Percentiles rank a stretch among this genome's conserved stretches.
Conservation (phyloP, 2,888 invertebrate genomes). For the Andrena flavipes region DNA sequence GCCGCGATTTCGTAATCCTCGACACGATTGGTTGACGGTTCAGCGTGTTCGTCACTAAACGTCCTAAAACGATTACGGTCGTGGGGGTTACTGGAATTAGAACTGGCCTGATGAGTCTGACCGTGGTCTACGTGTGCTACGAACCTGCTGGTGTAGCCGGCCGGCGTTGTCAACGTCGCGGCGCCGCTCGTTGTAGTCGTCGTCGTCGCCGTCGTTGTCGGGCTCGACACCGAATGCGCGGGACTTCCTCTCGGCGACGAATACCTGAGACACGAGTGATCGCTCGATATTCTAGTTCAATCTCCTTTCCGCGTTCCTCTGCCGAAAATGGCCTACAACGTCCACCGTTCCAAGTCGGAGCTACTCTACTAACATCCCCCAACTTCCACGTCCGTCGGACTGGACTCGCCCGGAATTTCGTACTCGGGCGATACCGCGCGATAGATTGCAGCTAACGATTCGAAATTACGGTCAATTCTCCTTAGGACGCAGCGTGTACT, state of each 20-base stretch:
- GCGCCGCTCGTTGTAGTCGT: slow-evolving; percentile 70
- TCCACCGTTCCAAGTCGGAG: neutral
- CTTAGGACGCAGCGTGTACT: neutral
- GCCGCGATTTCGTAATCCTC: slow-evolving; percentile 68
- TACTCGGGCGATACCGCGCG: neutral
- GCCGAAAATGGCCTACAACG: neutral
- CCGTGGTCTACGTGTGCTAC: slow-evolving; percentile 77
- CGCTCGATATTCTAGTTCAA: slow-evolving; percentile 53
- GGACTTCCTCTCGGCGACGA: slow-evolving; percentile 83
- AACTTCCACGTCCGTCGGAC: neutral
- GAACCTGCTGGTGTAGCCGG: slow-evolving; percentile 90
- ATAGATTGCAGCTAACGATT: slow-evolving; percentile 1
- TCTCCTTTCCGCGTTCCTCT: neutral
- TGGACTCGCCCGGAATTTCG: neutral
- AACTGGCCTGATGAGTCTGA: slow-evolving; percentile 77
- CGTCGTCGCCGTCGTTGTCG: slow-evolving; percentile 71
- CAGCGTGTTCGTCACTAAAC: slow-evolving; percentile 75
- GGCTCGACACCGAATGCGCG: slow-evolving; percentile 79
- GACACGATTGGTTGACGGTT: slow-evolving; percentile 67
- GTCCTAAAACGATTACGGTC: slow-evolving; percentile 82
- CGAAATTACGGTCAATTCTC: slow-evolving; percentile 7
- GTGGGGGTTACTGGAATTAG: slow-evolving; percentile 83
- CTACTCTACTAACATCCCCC: neutral
- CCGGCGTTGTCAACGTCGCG: slow-evolving; percentile 76
- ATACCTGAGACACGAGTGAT: slow-evolving; percentile 78